Base-by-base conservation (phyloP, 2,797 vertebrate genomes). In the Holocentrus rufus region DNA sequence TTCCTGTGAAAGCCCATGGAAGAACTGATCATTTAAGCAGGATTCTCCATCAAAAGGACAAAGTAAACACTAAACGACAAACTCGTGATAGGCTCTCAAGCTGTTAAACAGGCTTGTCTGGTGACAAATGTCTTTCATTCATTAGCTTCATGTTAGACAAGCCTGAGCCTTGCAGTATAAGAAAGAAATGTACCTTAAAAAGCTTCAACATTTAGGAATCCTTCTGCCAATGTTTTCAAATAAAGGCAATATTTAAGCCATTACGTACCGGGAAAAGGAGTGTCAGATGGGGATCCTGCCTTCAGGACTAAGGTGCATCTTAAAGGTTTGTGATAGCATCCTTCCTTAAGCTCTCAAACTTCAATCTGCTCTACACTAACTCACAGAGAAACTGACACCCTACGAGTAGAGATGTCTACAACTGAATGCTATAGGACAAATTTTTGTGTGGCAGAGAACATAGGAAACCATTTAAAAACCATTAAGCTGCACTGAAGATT, bases 401-500 rank as follows among this genome's bases (percentile, higher is more conserved):
- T 34, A 71, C 59, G 52, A 81, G 2, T 44, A 63, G 14, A 59
- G 42, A n/a, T 65, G 53, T 20, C 63, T 59, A 42, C 58, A 36
- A 54, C 54, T 71, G 58, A 65, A 69, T 65, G 69, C 20, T 9
- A 15, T 1, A 39, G 49, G 46, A 39, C 42, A 60, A 46, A 66
- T 27, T 27, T 27, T 27, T 65, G 52, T 60, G 62, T 1, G 2
- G 67, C 77, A 79, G 7, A 70, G 15, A 75, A 64, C 23, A 66
- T 72, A 74, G 70, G 77, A 53, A 60, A 66, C 55, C 1, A 66
- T 36, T 59, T 54, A 14, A 81, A 75, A 87, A 77, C 53, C n/a
- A 36, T 11, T 66, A 62, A 20, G n/a, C 7, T 31, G 39, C 63
- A 50, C 27, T 76, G 58, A 46, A 83, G 62, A 23, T 65, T 72